phyloP scores from a whole-genome alignment of 2,888 invertebrate species.

The Pterobdella sp. region DNA sequence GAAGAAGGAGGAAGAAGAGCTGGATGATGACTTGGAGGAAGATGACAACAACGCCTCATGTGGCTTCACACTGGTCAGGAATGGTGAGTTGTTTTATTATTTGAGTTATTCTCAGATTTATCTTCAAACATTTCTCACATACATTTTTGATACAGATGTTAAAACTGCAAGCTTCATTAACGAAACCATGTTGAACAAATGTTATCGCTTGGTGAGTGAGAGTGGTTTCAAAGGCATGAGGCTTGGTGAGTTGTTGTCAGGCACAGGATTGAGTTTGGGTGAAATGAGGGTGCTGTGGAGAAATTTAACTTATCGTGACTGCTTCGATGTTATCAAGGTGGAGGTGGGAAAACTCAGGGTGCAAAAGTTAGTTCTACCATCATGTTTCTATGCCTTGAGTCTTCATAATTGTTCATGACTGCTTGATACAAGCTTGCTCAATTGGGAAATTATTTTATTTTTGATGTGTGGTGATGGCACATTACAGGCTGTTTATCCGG shows the following conservation, averaged over 20 bases:
- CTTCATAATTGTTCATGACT: too few species aligned
- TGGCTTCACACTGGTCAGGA: not conserved
- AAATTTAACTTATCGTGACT: not conserved
- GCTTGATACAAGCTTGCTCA: too few species aligned
- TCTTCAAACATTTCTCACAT: too few species aligned
- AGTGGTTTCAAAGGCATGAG: conserved; percentile 3
- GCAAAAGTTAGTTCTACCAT: conserved; percentile 8
- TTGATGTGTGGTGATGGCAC: too few species aligned
- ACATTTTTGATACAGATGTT: not conserved
- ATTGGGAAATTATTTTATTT: too few species aligned
- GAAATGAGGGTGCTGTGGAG: conserved; percentile 22
- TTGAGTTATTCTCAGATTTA: not conserved
- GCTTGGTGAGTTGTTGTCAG: not conserved
- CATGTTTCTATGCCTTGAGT: too few species aligned
- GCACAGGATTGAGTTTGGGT: not conserved
- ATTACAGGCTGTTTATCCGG: too few species aligned
- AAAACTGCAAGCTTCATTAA: not conserved
- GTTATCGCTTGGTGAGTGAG: conserved; percentile 16
- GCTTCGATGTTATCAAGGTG: conserved; percentile 19
- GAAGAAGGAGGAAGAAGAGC: conserved; percentile 34
- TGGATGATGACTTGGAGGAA: conserved; percentile 35
- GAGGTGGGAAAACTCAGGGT: conserved; percentile 24
- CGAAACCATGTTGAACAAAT: not conserved
- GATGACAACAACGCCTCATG: not conserved
- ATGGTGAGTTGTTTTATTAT: not conserved